These are phyloP conservation scores for Cactoblastis cactorum DNA, from an alignment of 2,888 invertebrate genomes.

Conservation along the genomic window DNA sequence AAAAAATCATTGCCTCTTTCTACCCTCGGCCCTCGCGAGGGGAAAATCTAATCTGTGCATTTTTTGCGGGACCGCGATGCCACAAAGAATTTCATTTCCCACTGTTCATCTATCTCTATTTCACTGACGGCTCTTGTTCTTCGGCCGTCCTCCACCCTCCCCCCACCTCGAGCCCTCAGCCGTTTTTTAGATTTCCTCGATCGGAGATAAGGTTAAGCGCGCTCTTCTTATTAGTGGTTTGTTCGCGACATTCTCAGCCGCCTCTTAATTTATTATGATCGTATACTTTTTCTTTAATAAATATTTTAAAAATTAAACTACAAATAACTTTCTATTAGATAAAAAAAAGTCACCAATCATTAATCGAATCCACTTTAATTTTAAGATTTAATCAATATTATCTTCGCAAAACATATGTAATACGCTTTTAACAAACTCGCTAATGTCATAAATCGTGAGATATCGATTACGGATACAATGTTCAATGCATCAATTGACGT, in stretches of 20 bases:
- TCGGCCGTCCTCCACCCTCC: constrained; percentile 43
- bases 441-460: constrained; percentile 26
- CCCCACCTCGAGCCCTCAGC: constrained; percentile 45
- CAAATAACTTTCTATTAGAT: no score
- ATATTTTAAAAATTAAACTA: neutral
- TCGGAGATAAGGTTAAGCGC: constrained; percentile 77
- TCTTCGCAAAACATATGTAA: neutral
- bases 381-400: neutral
- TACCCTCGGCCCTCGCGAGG: constrained; percentile 71
- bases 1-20: constrained; percentile 79
- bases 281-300: neutral
- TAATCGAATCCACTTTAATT: no score
- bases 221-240: constrained; percentile 72
- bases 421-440: neutral
- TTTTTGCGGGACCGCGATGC: constrained; percentile 80
- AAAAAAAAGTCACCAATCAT: neutral
- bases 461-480: constrained; percentile 54
- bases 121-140: constrained; percentile 80
- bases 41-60: constrained; percentile 81
- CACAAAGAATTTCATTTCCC: constrained; percentile 81
- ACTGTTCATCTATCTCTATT: constrained; percentile 81
- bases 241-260: constrained; percentile 58
- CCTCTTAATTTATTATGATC: constrained; percentile 58
- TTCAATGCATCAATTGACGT: constrained; percentile 51
- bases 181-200: constrained; percentile 77